Evolutionary conservation across 2,797 vertebrate species (phyloP).

Genomic region (Jordanella pulchra): DNA sequence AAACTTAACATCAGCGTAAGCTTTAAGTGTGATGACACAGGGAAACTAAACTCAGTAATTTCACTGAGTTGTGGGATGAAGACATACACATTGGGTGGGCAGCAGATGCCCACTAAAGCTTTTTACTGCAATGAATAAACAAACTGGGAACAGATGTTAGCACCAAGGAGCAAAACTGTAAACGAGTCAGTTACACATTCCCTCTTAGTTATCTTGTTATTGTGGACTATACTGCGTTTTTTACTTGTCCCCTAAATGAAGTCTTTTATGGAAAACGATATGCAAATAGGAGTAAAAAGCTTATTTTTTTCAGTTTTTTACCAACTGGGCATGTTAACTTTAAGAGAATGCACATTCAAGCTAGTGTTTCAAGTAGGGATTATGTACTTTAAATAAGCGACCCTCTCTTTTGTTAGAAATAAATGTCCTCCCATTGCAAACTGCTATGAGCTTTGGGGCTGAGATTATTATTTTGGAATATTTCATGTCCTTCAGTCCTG

Average conservation of each 20-base stretch:
- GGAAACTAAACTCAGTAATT: neutral
- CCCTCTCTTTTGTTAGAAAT: constrained; percentile 30
- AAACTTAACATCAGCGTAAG: neutral
- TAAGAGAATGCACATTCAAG: constrained; percentile 11
- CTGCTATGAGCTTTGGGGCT: constrained; percentile 45
- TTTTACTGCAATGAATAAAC: neutral
- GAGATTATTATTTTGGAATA: constrained; percentile 12
- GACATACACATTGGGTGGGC: neutral
- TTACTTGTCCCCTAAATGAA: neutral
- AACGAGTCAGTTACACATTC: neutral
- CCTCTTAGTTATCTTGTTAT: neutral
- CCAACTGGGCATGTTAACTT: neutral
- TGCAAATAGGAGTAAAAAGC: neutral
- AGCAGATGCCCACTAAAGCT: neutral
- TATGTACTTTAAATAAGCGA: constrained; percentile 30
- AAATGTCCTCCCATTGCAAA: constrained; percentile 46
- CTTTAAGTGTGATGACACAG: neutral
- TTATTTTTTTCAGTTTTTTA: neutral
- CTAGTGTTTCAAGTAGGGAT: constrained; percentile 31
- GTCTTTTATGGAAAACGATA: constrained; percentile 1
- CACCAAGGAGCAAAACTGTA: neutral
- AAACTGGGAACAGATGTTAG: neutral
- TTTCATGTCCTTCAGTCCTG: neutral
- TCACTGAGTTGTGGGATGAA: neutral
- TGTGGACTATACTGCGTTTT: neutral